A percentile compares a stretch with the other conserved stretches of the same genome.
phyloP scores from a whole-genome alignment of 2,113 vertebrate species.

The Gymnogyps californianus region DNA sequence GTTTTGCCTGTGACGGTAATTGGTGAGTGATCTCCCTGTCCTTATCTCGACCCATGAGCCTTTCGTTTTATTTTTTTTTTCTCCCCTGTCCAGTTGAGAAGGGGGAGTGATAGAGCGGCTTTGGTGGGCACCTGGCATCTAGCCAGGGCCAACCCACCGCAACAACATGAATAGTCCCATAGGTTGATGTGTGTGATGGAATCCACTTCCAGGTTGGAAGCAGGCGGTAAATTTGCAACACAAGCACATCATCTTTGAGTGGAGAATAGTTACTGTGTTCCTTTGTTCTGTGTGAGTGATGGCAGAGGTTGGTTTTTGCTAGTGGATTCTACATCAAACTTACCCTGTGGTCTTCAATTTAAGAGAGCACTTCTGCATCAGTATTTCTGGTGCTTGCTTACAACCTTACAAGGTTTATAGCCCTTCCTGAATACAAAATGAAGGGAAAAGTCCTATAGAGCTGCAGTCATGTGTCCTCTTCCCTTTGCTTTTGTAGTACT shows the following conservation, averaged over 20 bases:
- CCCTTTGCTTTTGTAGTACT: background rate
- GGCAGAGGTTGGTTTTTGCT: background rate
- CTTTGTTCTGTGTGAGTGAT: background rate
- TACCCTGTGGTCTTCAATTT: background rate
- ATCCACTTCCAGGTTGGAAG: background rate
- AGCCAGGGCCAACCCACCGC: too few species aligned
- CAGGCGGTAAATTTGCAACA: background rate
- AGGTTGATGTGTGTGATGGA: background rate
- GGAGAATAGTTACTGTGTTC: background rate
- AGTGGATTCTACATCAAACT: background rate
- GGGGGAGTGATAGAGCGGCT: too few species aligned
- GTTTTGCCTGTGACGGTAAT: too few species aligned
- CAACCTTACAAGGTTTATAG: background rate
- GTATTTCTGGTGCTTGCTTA: background rate
- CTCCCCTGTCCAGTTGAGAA: too few species aligned
- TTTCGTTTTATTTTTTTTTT: too few species aligned
- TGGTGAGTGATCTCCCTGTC: too few species aligned
- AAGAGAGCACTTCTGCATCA: background rate
- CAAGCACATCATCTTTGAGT: fast-evolving
- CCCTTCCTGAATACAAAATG: background rate
- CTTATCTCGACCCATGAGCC: too few species aligned
- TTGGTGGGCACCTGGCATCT: too few species aligned
- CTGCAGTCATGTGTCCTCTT: background rate
- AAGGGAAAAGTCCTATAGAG: background rate
- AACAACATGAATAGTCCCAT: background rate